Base-by-base conservation (phyloP, 2,113 vertebrate genomes). In the Tyto alba region DNA sequence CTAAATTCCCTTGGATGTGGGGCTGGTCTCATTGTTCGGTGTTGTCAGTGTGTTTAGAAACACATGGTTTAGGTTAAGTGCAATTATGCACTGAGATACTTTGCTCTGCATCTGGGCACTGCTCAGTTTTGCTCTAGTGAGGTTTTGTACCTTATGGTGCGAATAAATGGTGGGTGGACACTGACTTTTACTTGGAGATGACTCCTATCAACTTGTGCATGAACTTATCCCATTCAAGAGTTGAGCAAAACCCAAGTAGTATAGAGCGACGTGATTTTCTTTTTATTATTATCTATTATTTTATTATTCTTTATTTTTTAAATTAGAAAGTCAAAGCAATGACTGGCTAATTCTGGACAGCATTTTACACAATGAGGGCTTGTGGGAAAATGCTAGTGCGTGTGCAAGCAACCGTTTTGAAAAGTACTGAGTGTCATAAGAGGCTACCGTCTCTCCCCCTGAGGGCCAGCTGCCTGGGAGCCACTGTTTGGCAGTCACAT, bases 71-170 rank as follows among this genome's bases (percentile, higher is more conserved):
- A 40, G 16, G 43, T 92, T 91, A 90, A 87, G 72, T 3, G 10
- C 41, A 64, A 43, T 92, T 95, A 72, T 0, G 1, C 5, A 15
- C 4, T 0, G 0, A 13, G 25, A 25, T 85, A 16, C 41, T 89
- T 81, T 13, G 11, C 43, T 87, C 23, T 88, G 64, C 79, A 68
- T 19, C 53, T 55, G 40, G 41, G 48, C 29, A 8, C 38, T 76
- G 52, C 85, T 90, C 47, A 5, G 16, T 82, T 83, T 81, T 79
- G 40, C 43, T 74, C 27, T 83, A 43, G 7, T 43, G 36, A 71
- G 63, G 12, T 71, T 89, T 92, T 84, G n/a, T 79, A 43, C 50
- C 27, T 88, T 43, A 13, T 2, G 30, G 59, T 72, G 36, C 43
- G 48, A 29, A 20, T 32, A 81, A 77, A 63, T 29, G 25, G 48